Percentiles rank a stretch among this genome's conserved stretches.
These are phyloP conservation scores for Magallana angulata DNA, from an alignment of 1,140 invertebrate genomes.

Conservation along the genomic window DNA sequence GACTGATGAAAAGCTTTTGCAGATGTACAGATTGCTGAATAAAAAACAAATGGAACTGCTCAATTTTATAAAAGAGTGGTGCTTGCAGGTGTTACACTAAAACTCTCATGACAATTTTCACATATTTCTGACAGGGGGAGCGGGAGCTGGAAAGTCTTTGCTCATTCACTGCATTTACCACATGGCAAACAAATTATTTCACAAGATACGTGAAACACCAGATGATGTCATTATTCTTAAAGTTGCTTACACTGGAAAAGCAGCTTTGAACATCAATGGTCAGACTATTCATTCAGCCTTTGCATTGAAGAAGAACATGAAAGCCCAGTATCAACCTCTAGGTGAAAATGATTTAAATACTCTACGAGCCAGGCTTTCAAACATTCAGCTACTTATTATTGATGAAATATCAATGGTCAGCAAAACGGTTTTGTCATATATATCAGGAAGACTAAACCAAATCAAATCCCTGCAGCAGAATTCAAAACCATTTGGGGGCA, in stretches of 20 bases:
- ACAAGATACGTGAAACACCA: slow-evolving; percentile 36
- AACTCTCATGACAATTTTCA: slow-evolving; percentile 54
- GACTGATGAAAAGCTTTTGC: slow-evolving; percentile 35
- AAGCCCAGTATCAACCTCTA: slow-evolving; percentile 43
- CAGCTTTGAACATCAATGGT: slow-evolving; percentile 56
- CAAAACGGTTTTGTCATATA: slow-evolving; percentile 42
- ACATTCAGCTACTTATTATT: slow-evolving; percentile 51
- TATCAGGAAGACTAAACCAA: slow-evolving; percentile 59
- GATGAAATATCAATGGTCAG: slow-evolving; percentile 63
- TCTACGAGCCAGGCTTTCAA: slow-evolving; percentile 10
- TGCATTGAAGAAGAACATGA: slow-evolving; percentile 31
- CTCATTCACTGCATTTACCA: slow-evolving; percentile 50
- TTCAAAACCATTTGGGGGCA: slow-evolving; percentile 54
- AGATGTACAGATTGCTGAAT: slow-evolving; percentile 28
- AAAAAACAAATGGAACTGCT: slow-evolving; percentile 35
- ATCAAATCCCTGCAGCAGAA: slow-evolving; percentile 38
- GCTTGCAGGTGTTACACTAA: slow-evolving; percentile 8
- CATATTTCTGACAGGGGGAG: slow-evolving; percentile 61
- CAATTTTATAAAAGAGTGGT: slow-evolving; percentile 42
- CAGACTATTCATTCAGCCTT: slow-evolving; percentile 54
- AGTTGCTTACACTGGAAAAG: slow-evolving; percentile 52
- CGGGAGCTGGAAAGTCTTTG: slow-evolving; percentile 61
- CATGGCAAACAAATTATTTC: slow-evolving; percentile 36
- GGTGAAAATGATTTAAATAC: slow-evolving; percentile 44
- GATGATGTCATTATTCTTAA: slow-evolving; percentile 51